These are phyloP conservation scores for Pampus argenteus DNA, from an alignment of 2,797 vertebrate genomes.

Conservation along the genomic window DNA sequence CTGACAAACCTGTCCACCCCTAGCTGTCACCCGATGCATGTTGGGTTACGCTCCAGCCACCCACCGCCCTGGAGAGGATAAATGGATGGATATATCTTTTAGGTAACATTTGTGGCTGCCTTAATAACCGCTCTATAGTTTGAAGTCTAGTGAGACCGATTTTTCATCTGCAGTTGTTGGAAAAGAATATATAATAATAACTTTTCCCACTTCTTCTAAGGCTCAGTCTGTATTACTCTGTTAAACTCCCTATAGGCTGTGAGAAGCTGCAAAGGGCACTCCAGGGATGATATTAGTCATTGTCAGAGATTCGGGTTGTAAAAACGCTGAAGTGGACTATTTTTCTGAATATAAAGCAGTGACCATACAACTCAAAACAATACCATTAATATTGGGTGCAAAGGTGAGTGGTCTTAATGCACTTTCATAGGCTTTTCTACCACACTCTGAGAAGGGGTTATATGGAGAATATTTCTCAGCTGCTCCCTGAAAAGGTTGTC, in stretches of 20 bases:
- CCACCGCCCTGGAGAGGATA: background rate
- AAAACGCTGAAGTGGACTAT: conserved; percentile 56
- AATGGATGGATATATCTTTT: background rate
- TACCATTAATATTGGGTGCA: conserved; percentile 39
- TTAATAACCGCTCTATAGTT: background rate
- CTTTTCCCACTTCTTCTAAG: conserved; percentile 23
- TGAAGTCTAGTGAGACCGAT: conserved; percentile 22
- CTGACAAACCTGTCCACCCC: background rate
- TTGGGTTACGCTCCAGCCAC: background rate
- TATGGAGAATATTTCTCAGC: background rate
- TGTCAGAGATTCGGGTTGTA: conserved; percentile 53
- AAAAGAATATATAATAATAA: conserved; percentile 25
- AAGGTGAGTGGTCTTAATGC: conserved; percentile 33
- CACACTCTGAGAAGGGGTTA: background rate
- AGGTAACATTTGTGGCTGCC: background rate
- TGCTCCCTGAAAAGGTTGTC: background rate
- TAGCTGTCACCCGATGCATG: background rate
- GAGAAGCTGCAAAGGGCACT: conserved; percentile 53
- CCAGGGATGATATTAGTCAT: conserved; percentile 54
- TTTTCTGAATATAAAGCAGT: conserved; percentile 55
- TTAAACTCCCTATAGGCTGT: conserved; percentile 33
- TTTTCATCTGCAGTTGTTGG: conserved; percentile 43
- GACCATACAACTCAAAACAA: conserved; percentile 40
- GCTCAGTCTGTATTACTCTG: conserved; percentile 31
- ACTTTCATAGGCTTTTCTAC: conserved; percentile 14